Conservation (phyloP, 2,888 invertebrate genomes). For the Melipona bicolor region DNA sequence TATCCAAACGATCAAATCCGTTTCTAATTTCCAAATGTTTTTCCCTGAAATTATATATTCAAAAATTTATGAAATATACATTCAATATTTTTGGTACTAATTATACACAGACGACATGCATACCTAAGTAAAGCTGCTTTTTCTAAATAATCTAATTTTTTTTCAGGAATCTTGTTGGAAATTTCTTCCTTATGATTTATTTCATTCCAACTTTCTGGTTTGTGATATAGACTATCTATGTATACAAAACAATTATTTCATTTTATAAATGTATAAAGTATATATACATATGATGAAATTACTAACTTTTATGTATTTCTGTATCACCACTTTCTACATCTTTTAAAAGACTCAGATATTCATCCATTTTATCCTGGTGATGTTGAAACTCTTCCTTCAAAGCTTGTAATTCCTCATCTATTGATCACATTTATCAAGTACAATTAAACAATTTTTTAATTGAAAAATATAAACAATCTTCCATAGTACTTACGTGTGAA, state of each 20-base stretch:
- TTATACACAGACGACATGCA: conserved; percentile 11
- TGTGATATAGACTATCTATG: conserved; percentile 90
- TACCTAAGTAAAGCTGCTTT: conserved; percentile 88
- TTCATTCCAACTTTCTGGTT: conserved; percentile 90
- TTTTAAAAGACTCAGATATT: conserved; percentile 92
- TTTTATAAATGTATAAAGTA: neutral
- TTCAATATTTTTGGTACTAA: neutral
- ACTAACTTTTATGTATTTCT: conserved; percentile 89
- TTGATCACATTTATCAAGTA: conserved; percentile 17
- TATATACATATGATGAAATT: conserved; percentile 5
- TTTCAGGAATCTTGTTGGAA: conserved; percentile 84
- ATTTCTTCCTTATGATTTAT: conserved; percentile 86
- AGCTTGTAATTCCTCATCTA: conserved; percentile 91
- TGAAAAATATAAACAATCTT: neutral
- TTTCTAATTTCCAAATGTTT: conserved; percentile 91
- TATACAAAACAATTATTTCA: conserved; percentile 15
- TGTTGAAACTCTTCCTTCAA: conserved; percentile 95
- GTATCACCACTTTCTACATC: conserved; percentile 87
- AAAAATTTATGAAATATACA: neutral
- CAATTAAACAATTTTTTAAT: neutral
- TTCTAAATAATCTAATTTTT: conserved; percentile 87
- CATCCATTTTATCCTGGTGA: conserved; percentile 96
- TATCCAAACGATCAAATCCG: conserved; percentile 91
- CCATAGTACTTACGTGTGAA: conserved; percentile 86
- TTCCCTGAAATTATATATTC: conserved; percentile 84